A percentile compares a stretch with the other conserved stretches of the same genome.
Evolutionary conservation across 2,888 invertebrate species (phyloP).

Genomic region (Mayetiola destructor): DNA sequence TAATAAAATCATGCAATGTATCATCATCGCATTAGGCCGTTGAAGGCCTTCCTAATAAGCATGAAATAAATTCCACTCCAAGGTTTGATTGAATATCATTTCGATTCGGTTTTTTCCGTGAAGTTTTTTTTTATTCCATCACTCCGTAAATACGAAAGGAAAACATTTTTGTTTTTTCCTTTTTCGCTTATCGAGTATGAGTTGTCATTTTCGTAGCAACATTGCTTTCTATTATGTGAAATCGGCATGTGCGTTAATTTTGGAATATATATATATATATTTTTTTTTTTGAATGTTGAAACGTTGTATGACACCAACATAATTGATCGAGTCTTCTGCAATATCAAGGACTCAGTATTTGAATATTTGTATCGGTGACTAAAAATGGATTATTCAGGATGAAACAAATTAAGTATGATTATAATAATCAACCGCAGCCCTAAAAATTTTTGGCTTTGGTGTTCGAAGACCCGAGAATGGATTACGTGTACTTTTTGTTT

Average conservation of each 20-base stretch:
- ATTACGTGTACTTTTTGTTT: no score
- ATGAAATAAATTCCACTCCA: neutral
- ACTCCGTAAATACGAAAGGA: neutral
- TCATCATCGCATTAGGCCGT: neutral
- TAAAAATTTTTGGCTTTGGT: no score
- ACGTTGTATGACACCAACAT: no score
- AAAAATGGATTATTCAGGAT: constrained; percentile 1
- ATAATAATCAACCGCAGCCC: no score
- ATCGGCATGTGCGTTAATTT: neutral
- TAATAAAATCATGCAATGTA: neutral
- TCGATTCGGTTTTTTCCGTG: neutral
- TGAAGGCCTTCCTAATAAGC: neutral
- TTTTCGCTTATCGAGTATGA: no score
- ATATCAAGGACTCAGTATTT: no score
- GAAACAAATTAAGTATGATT: constrained; percentile 1
- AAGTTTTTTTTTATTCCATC: no score
- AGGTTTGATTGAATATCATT: constrained; percentile 9
- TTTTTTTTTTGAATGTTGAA: no score
- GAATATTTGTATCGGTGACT: no score
- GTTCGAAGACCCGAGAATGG: no score
- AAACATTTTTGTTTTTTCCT: neutral
- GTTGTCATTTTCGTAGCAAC: neutral
- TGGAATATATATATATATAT: no score
- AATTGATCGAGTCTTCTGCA: constrained; percentile 6
- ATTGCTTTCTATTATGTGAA: constrained; percentile 5